These are phyloP conservation scores for Sminthopsis crassicaudata DNA, from an alignment of 2,113 vertebrate species.

Conservation along the genomic window DNA sequence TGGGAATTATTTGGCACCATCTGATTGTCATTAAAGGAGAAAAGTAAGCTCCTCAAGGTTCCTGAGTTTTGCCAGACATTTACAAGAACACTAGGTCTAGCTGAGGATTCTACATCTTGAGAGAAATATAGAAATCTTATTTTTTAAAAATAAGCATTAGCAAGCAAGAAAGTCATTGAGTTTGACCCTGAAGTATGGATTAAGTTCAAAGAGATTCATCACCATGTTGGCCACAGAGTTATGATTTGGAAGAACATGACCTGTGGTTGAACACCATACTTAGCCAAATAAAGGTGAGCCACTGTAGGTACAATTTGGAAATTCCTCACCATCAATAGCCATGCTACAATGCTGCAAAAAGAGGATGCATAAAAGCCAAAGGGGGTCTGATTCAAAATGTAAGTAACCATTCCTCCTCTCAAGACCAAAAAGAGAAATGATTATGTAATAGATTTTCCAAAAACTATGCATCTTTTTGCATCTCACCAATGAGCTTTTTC, in stretches of 20 bases:
- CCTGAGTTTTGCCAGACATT: background rate
- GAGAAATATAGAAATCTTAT: background rate
- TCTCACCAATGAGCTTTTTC: background rate
- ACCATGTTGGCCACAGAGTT: background rate
- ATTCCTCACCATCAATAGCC: background rate
- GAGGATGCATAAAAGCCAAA: background rate
- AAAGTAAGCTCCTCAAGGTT: background rate
- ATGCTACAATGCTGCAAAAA: background rate
- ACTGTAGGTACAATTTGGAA: background rate
- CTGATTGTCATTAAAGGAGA: background rate
- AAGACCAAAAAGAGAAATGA: background rate
- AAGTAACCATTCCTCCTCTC: background rate
- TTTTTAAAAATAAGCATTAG: background rate
- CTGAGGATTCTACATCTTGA: background rate
- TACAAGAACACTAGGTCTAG: background rate
- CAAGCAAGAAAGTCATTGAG: background rate
- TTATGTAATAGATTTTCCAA: background rate
- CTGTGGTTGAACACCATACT: background rate
- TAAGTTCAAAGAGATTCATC: background rate
- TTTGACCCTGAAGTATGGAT: background rate
- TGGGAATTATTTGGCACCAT: background rate
- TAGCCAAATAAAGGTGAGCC: background rate
- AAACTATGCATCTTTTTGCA: background rate
- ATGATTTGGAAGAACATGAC: background rate
- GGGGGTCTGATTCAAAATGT: background rate